Percentiles rank a stretch among this genome's conserved stretches.
These are phyloP conservation scores for Zaprionus lachaisei DNA, from an alignment of 1,140 invertebrate species.

Conservation along the genomic window DNA sequence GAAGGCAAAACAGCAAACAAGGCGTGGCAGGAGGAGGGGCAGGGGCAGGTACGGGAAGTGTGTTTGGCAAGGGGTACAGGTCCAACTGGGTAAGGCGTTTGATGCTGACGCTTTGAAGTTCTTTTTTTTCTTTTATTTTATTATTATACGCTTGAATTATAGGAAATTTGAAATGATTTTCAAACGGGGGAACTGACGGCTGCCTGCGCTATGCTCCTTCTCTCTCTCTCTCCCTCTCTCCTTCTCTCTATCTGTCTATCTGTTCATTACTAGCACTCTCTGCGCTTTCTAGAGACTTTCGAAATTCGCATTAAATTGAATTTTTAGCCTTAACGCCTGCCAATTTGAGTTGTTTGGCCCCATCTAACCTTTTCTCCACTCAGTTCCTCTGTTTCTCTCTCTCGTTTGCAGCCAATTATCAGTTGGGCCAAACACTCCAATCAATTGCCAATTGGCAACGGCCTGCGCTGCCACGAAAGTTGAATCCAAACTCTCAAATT, in stretches of 20 bases:
- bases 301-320: conserved; percentile 36
- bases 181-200: neutral
- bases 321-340: conserved; percentile 31
- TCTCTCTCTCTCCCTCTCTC: too few species aligned
- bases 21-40: neutral
- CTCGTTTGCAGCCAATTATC: conserved; percentile 33
- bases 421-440: conserved; percentile 28
- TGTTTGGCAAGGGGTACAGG: conserved; percentile 9
- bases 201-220: neutral
- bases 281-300: conserved; percentile 43
- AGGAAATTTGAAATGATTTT: conserved; percentile 40
- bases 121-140: neutral
- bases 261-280: neutral
- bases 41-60: neutral
- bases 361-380: conserved; percentile 25
- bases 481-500: neutral
- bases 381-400: neutral
- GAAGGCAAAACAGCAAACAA: conserved; percentile 5
- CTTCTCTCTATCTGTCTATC: too few species aligned
- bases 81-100: conserved; percentile 19
- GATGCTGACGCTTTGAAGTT: conserved; percentile 42
- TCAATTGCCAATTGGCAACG: conserved; percentile 7
- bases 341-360: conserved; percentile 29
- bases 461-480: conserved; percentile 9
- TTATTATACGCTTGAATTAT: conserved; percentile 42